phyloP scores from a whole-genome alignment of 2,797 vertebrate species.

The Phrynocephalus forsythii region DNA sequence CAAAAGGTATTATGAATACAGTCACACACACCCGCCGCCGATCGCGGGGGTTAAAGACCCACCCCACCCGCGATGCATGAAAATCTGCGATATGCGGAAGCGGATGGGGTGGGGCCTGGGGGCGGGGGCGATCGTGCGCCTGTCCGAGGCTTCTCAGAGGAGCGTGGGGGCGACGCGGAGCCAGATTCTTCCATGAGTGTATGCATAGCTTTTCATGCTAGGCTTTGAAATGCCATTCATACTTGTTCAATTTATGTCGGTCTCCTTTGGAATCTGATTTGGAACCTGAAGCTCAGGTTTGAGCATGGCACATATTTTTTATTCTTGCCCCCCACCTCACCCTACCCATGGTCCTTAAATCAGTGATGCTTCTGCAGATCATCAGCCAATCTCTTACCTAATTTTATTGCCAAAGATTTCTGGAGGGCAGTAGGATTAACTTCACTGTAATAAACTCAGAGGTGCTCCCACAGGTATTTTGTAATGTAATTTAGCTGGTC shows the following conservation, averaged over 20 bases:
- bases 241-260: fast-evolving
- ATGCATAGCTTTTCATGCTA: background rate
- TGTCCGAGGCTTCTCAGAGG: too few species aligned
- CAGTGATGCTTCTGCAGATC: background rate
- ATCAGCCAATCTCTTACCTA: slow-evolving; percentile 1
- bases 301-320: background rate
- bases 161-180: too few species aligned
- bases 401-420: slow-evolving; percentile 29
- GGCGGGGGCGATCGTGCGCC: too few species aligned
- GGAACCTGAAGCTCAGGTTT: background rate
- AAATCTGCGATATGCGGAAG: too few species aligned
- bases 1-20: background rate
- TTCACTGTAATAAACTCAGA: slow-evolving; percentile 20
- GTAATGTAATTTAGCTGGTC: background rate
- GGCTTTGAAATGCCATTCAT: background rate
- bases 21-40: too few species aligned
- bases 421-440: background rate
- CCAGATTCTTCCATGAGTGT: background rate
- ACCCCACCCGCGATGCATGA: too few species aligned
- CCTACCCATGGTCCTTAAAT: background rate
- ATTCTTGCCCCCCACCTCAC: too few species aligned
- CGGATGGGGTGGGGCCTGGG: too few species aligned
- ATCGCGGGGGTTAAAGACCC: too few species aligned
- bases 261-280: background rate
- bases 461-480: background rate